phyloP scores from a whole-genome alignment of 2,797 vertebrate species.

The Syngnathus rostellatus region DNA sequence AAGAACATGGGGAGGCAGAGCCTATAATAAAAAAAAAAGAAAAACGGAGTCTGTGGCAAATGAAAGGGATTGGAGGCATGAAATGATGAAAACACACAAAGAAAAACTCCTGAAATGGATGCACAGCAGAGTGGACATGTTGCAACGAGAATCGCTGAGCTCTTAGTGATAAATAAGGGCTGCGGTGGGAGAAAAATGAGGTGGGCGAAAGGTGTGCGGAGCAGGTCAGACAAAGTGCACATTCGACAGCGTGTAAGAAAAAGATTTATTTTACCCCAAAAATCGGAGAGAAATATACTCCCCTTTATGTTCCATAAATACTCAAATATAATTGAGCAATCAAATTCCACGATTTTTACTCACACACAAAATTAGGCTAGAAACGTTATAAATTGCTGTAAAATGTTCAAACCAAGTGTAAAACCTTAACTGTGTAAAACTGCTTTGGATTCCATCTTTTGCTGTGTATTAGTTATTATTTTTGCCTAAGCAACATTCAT shows the following conservation, averaged over 20 bases:
- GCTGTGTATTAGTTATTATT: background rate
- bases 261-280: constrained; percentile 1
- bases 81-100: constrained; percentile 32
- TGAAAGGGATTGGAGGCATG: constrained; percentile 42
- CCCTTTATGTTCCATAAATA: background rate
- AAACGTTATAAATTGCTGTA: background rate
- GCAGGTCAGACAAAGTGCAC: constrained; percentile 9
- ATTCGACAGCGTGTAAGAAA: constrained; percentile 12
- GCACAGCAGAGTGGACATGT: constrained; percentile 23
- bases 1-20: constrained; percentile 40
- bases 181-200: constrained; percentile 8
- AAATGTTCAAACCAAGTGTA: background rate
- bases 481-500: background rate
- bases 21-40: constrained; percentile 39
- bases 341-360: background rate
- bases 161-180: constrained; percentile 30
- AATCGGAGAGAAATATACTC: background rate
- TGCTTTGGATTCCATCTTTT: background rate
- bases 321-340: background rate
- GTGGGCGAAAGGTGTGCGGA: constrained; percentile 12
- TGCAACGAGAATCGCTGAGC: constrained; percentile 25
- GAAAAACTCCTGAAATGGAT: constrained; percentile 37
- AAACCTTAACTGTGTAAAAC: background rate
- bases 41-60: constrained; percentile 32
- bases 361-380: too few relatives aligned